Percentiles rank a stretch among this genome's conserved stretches.
Conservation (phyloP, 2,797 vertebrate genomes). For the Arctocebus calabarensis region DNA sequence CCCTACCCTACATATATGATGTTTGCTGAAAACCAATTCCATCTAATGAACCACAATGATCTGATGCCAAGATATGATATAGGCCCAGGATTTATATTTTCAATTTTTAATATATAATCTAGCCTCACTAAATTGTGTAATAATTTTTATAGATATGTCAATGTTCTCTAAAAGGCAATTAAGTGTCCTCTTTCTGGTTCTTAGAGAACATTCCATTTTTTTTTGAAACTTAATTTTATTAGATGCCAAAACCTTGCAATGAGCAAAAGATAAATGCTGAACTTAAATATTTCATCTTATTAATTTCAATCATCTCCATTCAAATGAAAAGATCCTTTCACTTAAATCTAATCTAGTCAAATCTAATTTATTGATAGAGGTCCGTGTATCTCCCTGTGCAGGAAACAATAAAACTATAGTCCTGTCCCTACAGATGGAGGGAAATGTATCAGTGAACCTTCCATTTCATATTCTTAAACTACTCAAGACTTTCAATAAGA, state of each 20-base stretch:
- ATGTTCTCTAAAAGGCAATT: slow-evolving; percentile 36
- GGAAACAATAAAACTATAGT: neutral
- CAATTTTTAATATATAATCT: slow-evolving; percentile 61
- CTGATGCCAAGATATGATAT: slow-evolving; percentile 4
- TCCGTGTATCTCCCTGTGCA: neutral
- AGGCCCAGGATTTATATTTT: slow-evolving; percentile 58
- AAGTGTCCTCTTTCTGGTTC: slow-evolving; percentile 15
- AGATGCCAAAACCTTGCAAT: slow-evolving; percentile 24
- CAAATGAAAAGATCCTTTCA: slow-evolving; percentile 45
- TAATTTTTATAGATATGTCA: slow-evolving; percentile 65
- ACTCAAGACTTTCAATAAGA: neutral
- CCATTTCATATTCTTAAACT: slow-evolving; percentile 14
- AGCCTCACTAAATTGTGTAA: slow-evolving; percentile 51
- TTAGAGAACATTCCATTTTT: neutral
- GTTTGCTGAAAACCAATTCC: slow-evolving; percentile 42
- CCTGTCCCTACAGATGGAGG: neutral
- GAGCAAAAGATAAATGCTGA: slow-evolving; percentile 41
- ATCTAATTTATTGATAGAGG: slow-evolving; percentile 33
- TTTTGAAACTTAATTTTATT: slow-evolving; percentile 50
- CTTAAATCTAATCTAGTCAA: slow-evolving; percentile 48
- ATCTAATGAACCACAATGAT: slow-evolving; percentile 6
- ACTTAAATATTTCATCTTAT: slow-evolving; percentile 49
- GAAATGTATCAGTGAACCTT: neutral
- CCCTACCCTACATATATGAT: neutral
- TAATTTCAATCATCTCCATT: slow-evolving; percentile 55